Conservation (phyloP, 2,113 vertebrate species). For the Gopherus flavomarginatus region DNA sequence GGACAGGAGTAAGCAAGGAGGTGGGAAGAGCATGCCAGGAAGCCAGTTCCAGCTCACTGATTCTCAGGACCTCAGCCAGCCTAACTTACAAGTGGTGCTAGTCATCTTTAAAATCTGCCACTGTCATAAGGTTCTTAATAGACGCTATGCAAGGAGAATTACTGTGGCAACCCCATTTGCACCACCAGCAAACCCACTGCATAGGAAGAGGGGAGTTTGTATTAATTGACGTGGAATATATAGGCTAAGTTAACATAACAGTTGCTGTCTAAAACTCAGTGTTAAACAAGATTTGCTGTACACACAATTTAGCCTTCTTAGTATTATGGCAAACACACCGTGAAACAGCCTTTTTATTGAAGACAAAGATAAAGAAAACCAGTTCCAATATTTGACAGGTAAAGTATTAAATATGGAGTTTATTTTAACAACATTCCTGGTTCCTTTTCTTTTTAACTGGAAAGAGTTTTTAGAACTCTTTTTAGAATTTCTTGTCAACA, state of each 20-base stretch:
- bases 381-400: not conserved
- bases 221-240: not conserved
- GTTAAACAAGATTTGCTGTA: not conserved
- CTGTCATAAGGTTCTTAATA: not conserved
- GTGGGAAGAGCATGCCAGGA: slow-evolving; percentile 12
- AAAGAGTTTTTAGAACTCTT: not conserved
- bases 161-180: not conserved
- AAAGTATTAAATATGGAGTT: not conserved
- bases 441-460: not conserved
- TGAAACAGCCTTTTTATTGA: not conserved
- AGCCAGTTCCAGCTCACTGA: not conserved
- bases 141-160: not conserved
- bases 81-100: slow-evolving; percentile 8
- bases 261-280: not conserved
- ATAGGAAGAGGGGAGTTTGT: fast-evolving
- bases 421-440: not conserved
- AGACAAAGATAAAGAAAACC: not conserved
- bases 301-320: not conserved
- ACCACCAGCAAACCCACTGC: fast-evolving
- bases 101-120: slow-evolving; percentile 17
- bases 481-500: not conserved
- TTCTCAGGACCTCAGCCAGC: not conserved
- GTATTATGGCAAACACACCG: not conserved
- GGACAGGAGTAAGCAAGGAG: not conserved
- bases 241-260: not conserved